Conservation (phyloP, 2,113 vertebrate species). For the Charadrius vociferus region DNA sequence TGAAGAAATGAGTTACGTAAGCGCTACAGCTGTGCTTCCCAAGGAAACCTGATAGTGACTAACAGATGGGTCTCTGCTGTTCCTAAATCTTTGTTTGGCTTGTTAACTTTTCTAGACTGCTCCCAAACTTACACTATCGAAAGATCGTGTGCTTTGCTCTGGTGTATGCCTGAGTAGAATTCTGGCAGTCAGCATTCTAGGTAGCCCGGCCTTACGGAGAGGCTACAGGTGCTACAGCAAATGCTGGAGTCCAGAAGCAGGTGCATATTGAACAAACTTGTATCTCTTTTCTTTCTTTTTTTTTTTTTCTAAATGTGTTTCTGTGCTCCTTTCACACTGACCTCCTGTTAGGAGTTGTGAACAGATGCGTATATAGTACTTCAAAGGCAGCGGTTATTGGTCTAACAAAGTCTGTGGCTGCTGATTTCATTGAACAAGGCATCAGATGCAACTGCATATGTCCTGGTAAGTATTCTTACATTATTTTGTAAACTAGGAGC, state of each 20-base stretch:
- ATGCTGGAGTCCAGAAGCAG: not conserved
- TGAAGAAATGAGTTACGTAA: not conserved
- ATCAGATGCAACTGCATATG: slow-evolving; percentile 95
- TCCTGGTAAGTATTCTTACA: slow-evolving; percentile 80
- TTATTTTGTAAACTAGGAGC: not conserved
- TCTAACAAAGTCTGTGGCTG: slow-evolving; percentile 92
- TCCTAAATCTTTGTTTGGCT: not conserved
- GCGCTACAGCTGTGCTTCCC: not conserved
- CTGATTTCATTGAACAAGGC: slow-evolving; percentile 91
- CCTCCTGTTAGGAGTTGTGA: slow-evolving; percentile 81
- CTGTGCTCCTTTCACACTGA: not conserved
- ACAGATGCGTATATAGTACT: slow-evolving; percentile 89
- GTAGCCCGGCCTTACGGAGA: not conserved
- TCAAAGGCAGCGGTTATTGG: slow-evolving; percentile 95
- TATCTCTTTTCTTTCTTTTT: not conserved
- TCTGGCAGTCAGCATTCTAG: not conserved
- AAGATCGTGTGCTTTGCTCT: not conserved
- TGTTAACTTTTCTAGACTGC: not conserved
- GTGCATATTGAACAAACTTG: not conserved
- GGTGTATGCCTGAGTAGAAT: not conserved
- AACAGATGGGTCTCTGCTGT: not conserved
- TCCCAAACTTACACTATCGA: not conserved
- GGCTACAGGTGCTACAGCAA: not conserved
- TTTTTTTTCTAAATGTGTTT: not conserved
- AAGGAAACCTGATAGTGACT: not conserved